A percentile compares a stretch with the other conserved stretches of the same genome.
These are phyloP conservation scores for Drosophila multiciliata DNA, from an alignment of 2,888 invertebrate genomes.

Conservation along the genomic window DNA sequence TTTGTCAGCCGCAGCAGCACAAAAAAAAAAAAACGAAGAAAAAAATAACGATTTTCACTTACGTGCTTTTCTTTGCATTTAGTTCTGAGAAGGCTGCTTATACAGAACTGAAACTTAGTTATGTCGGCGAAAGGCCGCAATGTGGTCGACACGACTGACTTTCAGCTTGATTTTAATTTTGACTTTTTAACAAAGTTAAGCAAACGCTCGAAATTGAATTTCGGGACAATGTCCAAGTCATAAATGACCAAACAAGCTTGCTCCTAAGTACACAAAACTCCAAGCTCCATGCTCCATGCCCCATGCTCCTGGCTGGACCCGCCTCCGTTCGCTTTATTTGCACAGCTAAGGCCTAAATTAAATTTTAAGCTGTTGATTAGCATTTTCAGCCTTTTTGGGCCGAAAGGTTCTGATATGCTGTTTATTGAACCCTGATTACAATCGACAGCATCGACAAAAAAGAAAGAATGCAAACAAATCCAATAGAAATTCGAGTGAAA, in stretches of 20 bases:
- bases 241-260: constrained; percentile 66
- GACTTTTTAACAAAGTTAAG: constrained; percentile 79
- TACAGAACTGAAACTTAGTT: constrained; percentile 60
- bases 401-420: constrained; percentile 37
- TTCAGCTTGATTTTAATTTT: constrained; percentile 71
- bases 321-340: constrained; percentile 57
- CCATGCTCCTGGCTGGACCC: not conserved
- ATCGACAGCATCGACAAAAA: constrained; percentile 34
- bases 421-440: constrained; percentile 78
- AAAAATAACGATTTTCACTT: constrained; percentile 41
- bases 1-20: constrained; percentile 55
- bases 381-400: constrained; percentile 58
- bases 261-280: constrained; percentile 71
- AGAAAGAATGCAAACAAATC: constrained; percentile 39
- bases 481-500: constrained; percentile 46
- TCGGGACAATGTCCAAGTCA: constrained; percentile 59
- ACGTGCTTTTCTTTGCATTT: constrained; percentile 45
- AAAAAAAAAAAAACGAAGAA: constrained; percentile 15
- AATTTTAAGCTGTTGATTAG: constrained; percentile 81
- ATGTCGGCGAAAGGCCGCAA: constrained; percentile 49
- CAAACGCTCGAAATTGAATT: constrained; percentile 75
- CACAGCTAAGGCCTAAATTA: constrained; percentile 72
- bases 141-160: constrained; percentile 61
- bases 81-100: constrained; percentile 50
- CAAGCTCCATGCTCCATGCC: not conserved